Evolutionary conservation across 2,888 invertebrate species (phyloP), one percentile per base, ranked within the genome.

Genomic region (Poecilobothrus nobilitatus): DNA sequence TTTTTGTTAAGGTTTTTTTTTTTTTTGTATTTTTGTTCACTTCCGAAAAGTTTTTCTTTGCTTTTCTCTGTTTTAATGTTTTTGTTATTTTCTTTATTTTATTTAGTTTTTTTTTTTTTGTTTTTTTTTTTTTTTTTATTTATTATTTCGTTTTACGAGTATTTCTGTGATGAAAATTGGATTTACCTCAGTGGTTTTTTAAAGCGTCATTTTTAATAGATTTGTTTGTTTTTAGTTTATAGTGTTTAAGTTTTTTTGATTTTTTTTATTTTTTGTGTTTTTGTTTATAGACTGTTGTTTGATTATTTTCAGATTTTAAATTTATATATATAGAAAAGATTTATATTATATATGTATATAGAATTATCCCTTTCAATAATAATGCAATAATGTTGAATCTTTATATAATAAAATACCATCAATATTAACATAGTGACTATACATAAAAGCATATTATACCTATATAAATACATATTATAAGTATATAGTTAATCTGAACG

Each of bases 131-230:
- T 41, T 12, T 9, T 41, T 41, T 41, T 41, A 6, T 12, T 12
- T 41, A 41, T 41, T 5, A 18, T 18, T 53, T 53, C n/a, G 1
- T 53, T 18, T 18, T 53, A 6, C 41, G 41, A 41, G 27, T 5
- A 27, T 27, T 53, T 53, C n/a, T 53, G n/a, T n/a, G 53, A 53
- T 53, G 53, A 53, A 53, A 53, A 53, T 53, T 53, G 53, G 53
- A 53, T 53, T 53, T 53, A 53, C 53, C 53, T 53, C 53, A 53
- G 53, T 53, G 53, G 53, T 53, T 53, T 53, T 27, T 53, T 53
- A 53, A 53, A 53, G 5, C 53, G 53, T 53, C 53, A 5, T 53
- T 53, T 53, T 53, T 53, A 53, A 53, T 53, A 53, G 53, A 53
- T 53, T 53, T 41, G 41, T 15, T 41, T 53, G 6, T 53, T 53